Evolutionary conservation across 2,113 vertebrate genomes (phyloP).

Genomic region (Percopsis transmontana): DNA sequence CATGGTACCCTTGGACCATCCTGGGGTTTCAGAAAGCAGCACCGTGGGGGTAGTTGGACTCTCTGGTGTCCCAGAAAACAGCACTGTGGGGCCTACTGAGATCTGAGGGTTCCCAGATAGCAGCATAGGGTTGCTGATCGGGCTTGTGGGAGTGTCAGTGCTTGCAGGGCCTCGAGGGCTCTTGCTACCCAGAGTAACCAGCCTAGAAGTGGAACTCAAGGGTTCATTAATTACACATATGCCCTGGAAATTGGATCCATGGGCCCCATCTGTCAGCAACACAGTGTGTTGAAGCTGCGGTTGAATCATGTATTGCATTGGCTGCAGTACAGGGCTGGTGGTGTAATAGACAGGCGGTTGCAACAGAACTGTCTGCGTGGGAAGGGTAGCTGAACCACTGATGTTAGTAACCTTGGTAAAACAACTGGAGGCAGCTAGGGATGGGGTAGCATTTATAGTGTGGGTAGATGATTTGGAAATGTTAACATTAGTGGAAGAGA

Average conservation of each 20-base stretch:
- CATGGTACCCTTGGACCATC: conserved; percentile 15
- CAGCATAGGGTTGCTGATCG: neutral
- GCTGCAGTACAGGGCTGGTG: conserved; percentile 65
- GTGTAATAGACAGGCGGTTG: conserved; percentile 59
- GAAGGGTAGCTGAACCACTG: conserved; percentile 30
- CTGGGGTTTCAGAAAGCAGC: conserved; percentile 37
- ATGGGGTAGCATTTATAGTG: conserved; percentile 11
- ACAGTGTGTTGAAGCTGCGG: conserved; percentile 60
- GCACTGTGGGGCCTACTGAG: neutral
- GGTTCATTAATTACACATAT: conserved; percentile 55
- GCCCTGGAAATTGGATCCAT: conserved; percentile 30
- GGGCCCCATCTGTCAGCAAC: conserved; percentile 49
- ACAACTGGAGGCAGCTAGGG: conserved; percentile 22
- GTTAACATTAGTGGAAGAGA: conserved; percentile 26
- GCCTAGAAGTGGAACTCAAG: conserved; percentile 8
- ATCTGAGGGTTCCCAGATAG: neutral
- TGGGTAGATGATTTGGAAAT: conserved; percentile 35
- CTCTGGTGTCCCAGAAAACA: conserved; percentile 1
- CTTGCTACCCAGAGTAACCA: conserved; percentile 22
- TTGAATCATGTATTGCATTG: conserved; percentile 63
- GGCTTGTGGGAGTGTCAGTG: conserved; percentile 1
- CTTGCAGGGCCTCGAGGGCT: conserved; percentile 13
- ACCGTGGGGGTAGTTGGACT: conserved; percentile 33
- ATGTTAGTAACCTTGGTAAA: conserved; percentile 25
- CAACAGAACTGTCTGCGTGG: conserved; percentile 9